Evolutionary conservation across 1,140 invertebrate species (phyloP).

Genomic region (Zophobas morio): DNA sequence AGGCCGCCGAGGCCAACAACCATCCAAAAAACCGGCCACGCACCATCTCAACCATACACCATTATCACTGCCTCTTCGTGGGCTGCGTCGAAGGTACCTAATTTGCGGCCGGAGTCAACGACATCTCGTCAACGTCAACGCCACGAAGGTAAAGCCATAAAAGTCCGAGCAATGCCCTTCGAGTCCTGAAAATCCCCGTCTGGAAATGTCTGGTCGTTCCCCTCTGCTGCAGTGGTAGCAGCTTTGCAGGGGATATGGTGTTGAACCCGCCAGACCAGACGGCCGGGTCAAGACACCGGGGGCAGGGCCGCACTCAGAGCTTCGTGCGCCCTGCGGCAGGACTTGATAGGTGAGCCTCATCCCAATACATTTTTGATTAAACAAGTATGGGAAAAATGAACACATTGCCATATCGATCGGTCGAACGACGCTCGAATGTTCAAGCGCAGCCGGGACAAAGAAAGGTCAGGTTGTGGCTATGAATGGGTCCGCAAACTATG

Average conservation of each 20-base stretch:
- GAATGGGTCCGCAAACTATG: no score
- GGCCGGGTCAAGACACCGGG: slow-evolving; percentile 41
- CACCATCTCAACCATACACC: no score
- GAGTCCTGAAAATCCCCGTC: slow-evolving; percentile 27
- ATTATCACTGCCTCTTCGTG: background rate
- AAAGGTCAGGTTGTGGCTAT: no score
- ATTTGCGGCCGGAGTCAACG: slow-evolving; percentile 24
- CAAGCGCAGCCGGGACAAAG: no score
- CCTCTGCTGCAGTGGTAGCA: background rate
- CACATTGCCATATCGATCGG: no score
- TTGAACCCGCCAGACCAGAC: slow-evolving; percentile 45
- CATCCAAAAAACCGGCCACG: background rate
- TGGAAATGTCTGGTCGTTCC: slow-evolving; percentile 40
- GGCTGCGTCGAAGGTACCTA: slow-evolving; percentile 3
- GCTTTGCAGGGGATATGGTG: slow-evolving; percentile 29
- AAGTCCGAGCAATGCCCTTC: slow-evolving; percentile 23
- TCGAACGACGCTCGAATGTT: no score
- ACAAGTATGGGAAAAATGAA: no score
- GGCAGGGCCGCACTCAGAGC: background rate
- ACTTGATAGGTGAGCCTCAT: no score
- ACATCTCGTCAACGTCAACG: background rate
- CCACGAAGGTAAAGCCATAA: slow-evolving; percentile 19
- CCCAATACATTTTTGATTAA: no score
- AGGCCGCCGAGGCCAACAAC: no score
- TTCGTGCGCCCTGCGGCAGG: no score